Evolutionary conservation across 2,797 vertebrate species (phyloP).

Genomic region (Hirundo rustica): DNA sequence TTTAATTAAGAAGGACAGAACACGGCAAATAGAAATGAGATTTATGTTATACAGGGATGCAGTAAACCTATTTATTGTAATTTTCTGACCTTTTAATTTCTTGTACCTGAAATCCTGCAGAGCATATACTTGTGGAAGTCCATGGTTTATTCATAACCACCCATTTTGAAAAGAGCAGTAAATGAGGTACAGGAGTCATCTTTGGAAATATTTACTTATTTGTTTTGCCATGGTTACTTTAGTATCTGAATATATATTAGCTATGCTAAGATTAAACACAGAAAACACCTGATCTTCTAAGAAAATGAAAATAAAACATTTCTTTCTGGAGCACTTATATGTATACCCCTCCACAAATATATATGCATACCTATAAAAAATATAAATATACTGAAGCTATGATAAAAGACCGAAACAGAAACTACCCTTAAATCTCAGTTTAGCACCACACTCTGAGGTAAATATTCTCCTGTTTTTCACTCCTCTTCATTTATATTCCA

Average conservation of each 20-base stretch:
- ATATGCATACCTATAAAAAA: neutral
- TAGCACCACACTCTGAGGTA: neutral
- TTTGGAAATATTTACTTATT: neutral
- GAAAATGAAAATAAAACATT: neutral
- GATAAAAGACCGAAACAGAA: neutral
- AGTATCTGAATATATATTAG: neutral
- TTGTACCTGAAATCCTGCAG: neutral
- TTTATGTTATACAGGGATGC: neutral
- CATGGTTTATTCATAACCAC: conserved; percentile 48
- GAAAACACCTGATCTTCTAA: neutral
- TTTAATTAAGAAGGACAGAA: conserved; percentile 19
- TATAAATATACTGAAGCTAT: neutral
- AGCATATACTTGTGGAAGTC: neutral
- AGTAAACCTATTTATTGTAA: neutral
- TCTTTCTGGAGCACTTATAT: neutral
- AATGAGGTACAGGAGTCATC: neutral
- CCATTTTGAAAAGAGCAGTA: neutral
- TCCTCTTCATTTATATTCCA: neutral
- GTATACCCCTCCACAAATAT: neutral
- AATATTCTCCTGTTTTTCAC: neutral
- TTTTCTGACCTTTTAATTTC: conserved; percentile 1
- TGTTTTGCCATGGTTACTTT: neutral
- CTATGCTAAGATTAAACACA: neutral
- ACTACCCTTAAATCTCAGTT: neutral
- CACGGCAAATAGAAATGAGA: neutral